Base-by-base conservation (phyloP, 2,797 vertebrate species). In the Chiroxiphia lanceolata region DNA sequence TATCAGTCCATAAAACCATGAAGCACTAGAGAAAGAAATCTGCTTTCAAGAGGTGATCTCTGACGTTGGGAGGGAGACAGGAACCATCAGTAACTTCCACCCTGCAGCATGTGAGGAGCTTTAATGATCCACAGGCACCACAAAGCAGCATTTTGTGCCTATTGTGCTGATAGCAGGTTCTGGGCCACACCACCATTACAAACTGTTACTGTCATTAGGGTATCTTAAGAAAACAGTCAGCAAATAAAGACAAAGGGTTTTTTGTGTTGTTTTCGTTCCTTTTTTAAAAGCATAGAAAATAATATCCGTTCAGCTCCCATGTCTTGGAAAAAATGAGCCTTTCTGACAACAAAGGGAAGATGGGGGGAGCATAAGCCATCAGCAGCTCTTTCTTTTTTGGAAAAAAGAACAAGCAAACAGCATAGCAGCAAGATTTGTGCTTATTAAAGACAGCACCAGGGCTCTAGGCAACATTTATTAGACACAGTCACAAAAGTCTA, bases 381-480 rank as follows among this genome's bases (percentile, higher is more conserved):
- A 36, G 38, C 42, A 67, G 80, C 12, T 51, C 26, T 29, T 68
- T 76, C 21, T 45, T 21, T 64, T 18, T 40, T 65, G 54, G 53
- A 68, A 67, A 80, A 83, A 95, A 79, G 63, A 92, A 54, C 87
- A 56, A 33, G 89, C 57, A 93, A 92, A 74, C 71, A 65, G 69
- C 3, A 13, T 7, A 68, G 57, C 60, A 60, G 90, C 74, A 36
- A 93, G 92, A 79, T 89, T 48, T 85, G 81, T 82, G 78, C 92
- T 92, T 91, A 87, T 93, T 94, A 92, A 69, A 89, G 61, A 34
- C 75, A 84, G 87, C 47, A 11, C 45, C 36, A 3, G 67, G 63
- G 74, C 94, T 93, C 27, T 5, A 59, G 91, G 94, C 91, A 89
- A 13, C 87, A 22, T 92, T 92, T 87, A 87, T 90, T 78, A 93